Evolutionary conservation across 1,140 invertebrate genomes (phyloP), one percentile per base, ranked within the genome.

Genomic region (Neomicropteryx cornuta): DNA sequence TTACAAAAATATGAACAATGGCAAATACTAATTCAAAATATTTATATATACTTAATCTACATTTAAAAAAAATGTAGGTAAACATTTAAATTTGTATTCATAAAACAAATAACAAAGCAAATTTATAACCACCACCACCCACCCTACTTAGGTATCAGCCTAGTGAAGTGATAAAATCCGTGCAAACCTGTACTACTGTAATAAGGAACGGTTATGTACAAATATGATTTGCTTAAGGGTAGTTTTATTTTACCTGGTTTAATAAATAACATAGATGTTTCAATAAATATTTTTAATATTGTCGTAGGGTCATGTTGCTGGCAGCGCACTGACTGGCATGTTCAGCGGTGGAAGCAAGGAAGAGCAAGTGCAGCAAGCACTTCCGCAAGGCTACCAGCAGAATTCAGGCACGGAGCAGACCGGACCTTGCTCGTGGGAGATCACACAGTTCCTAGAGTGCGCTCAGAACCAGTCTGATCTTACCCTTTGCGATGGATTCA

Each of bases 401-500:
- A 55, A 60, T 33, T 45, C 62, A 47, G 43, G 53, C 48, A 28
- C 70, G 69, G 61, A 76, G 30, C 70, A 72, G 1, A 65, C 69
- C 31, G 83, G 83, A 6, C 75, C 83, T 3, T 91, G 87, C 54
- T 75, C 81, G n/a, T 91, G 80, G 79, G 89, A 93, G 64, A 75
- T 92, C 24, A 83, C 84, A 49, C 87, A 92, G 56, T 93, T 93
- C 65, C 62, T 94, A 13, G 76, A 90, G 45, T 93, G 89, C 56
- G 87, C 88, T 32, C 76, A 88, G 51, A 79, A 79, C 29, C 87
- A 92, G 52, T 71, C 74, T 20, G 90, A 94, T 59, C 58, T 95
- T 5, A 73, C 77, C 3, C 71, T 95, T 2, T 95, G 91, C 55
- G 81, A 91, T 50, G 90, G 89, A 30, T 95, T 95, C 62, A 94